Evolutionary conservation across 1,140 invertebrate genomes (phyloP), one percentile per base, ranked within the genome.

Genomic region (Schlechtendalia chinensis): DNA sequence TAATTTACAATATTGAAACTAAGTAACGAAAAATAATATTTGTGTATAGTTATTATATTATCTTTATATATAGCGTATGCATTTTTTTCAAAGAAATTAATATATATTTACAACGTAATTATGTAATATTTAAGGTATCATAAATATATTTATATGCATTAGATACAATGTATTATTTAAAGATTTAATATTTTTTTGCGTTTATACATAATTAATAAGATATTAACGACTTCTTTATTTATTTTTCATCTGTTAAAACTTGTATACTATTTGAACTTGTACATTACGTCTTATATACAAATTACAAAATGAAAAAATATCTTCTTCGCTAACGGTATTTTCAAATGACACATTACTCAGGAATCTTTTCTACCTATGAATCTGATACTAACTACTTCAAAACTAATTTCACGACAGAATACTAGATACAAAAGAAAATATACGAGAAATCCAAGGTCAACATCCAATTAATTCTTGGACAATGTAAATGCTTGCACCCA

Each of bases 401-500:
- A 81, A 81, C 79, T 67, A 69, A 71, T 69, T 59, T 71, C 54
- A 81, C 17, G 56, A 81, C 39, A 47, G 50, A 45, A 54, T 56
- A 72, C 53, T 59, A 59, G 39, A 61, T 71, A 81, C 63, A 81
- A 81, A 72, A 72, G 67, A 69, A 81, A 72, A 81, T 29, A 81
- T 71, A 81, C 50, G 56, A 59, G 54, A 29, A 59, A 59, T 81
- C 32, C 63, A 71, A 81, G 54, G 67, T 27, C 75, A 54, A 47
- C 32, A 59, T 79, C 75, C 58, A 79, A 79, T 79, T 79, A 79
- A 79, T 79, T 79, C 58, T 61, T 5, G 24, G 58, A 79, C 75
- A 79, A 79, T 77, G 74, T 77, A 77, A 77, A 77, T 79, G 75
- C 75, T 79, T 61, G 75, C 56, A 59, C 56, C 58, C 75, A 79